Evolutionary conservation across 2,797 vertebrate species (phyloP).

Genomic region (Siniperca scherzeri): DNA sequence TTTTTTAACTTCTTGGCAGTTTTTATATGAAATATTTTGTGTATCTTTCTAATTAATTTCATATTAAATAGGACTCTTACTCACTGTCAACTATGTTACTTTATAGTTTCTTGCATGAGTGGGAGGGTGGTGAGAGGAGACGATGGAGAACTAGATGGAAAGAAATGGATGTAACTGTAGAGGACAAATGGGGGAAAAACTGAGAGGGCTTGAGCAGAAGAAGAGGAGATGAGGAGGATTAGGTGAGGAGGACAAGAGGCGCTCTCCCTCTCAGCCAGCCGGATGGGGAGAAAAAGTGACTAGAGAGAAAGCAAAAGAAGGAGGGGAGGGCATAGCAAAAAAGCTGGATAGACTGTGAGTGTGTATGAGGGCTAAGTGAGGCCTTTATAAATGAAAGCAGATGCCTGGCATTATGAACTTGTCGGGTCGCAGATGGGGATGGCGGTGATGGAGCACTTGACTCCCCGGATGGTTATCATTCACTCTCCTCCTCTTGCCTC

Average conservation of each 20-base stretch:
- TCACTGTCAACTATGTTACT: not conserved
- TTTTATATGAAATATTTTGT: not conserved
- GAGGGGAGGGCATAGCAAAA: slow-evolving; percentile 51
- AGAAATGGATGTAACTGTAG: slow-evolving; percentile 30
- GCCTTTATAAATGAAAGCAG: slow-evolving; percentile 97
- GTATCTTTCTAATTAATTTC: not conserved
- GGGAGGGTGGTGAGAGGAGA: not conserved
- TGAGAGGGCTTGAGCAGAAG: slow-evolving; percentile 56
- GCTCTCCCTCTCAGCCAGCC: slow-evolving; percentile 61
- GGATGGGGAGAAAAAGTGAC: slow-evolving; percentile 62
- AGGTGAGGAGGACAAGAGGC: slow-evolving; percentile 72
- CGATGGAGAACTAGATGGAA: slow-evolving; percentile 12
- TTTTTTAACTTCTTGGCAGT: not conserved
- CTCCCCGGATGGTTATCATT: slow-evolving; percentile 93
- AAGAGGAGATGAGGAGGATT: slow-evolving; percentile 67
- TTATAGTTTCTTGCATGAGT: slow-evolving; percentile 25
- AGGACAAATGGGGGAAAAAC: slow-evolving; percentile 9
- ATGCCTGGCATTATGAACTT: slow-evolving; percentile 97
- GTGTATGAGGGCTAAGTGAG: slow-evolving; percentile 88
- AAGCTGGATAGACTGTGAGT: slow-evolving; percentile 66
- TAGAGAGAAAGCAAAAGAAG: slow-evolving; percentile 46
- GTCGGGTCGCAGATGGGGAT: slow-evolving; percentile 93
- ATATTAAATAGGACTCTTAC: not conserved
- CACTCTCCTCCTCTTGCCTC: slow-evolving; percentile 86
- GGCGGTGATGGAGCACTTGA: slow-evolving; percentile 94